phyloP scores from a whole-genome alignment of 1,140 invertebrate genomes.

The Sweltsa coloradensis region DNA sequence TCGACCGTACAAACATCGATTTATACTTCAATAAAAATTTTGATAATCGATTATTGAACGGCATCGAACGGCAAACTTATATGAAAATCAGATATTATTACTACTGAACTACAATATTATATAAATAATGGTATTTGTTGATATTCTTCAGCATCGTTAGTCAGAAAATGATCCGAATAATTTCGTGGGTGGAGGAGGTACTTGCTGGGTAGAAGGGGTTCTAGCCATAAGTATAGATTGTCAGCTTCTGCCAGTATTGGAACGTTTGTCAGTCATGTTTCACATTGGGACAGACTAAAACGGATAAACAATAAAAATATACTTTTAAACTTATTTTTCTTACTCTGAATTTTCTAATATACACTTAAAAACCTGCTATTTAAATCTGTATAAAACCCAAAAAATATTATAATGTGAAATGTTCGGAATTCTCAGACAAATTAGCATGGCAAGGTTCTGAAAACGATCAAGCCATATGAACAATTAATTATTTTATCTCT shows the following conservation, averaged over 20 bases:
- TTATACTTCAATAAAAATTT: not conserved
- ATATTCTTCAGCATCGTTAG: not conserved
- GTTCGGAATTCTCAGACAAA: too few relatives aligned
- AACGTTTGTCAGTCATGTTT: not conserved
- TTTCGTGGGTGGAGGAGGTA: not conserved
- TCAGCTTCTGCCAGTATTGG: not conserved
- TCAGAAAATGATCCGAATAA: too few relatives aligned
- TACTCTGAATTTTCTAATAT: too few relatives aligned
- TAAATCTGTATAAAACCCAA: too few relatives aligned
- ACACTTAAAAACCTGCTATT: too few relatives aligned
- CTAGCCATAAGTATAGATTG: not conserved
- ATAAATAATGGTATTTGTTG: not conserved
- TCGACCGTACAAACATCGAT: not conserved
- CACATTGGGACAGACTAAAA: not conserved
- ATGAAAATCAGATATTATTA: not conserved
- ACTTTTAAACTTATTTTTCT: not conserved
- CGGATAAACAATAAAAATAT: not conserved
- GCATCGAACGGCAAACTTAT: not conserved
- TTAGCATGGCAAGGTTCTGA: too few relatives aligned
- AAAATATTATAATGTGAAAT: slow-evolving; percentile 10
- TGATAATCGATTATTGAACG: not conserved
- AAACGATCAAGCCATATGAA: too few relatives aligned
- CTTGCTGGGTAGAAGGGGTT: not conserved
- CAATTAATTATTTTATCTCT: too few relatives aligned
- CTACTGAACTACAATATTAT: not conserved